These are phyloP conservation scores for rabbit (Oryctolagus cuniculus) DNA, from an alignment of 2,113 vertebrate species.

Conservation along the genomic window mOryCun1.1 NC_091433.1:113137501-113138000, in stretches of 20 bases:
- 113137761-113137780: slow-evolving; percentile 68
- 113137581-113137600: neutral
- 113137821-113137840: neutral
- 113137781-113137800: neutral
- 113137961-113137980: neutral
- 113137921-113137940: neutral
- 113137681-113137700: neutral
- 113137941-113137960: neutral
- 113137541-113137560: neutral
- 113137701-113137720: neutral
- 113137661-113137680: neutral
- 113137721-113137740: neutral
- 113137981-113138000: neutral
- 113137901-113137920: slow-evolving; percentile 7
- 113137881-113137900: neutral
- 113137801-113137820: neutral
- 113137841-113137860: slow-evolving; percentile 23
- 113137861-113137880: slow-evolving; percentile 26
- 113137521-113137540: neutral
- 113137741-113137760: slow-evolving; percentile 69
- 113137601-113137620: neutral
- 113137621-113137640: neutral
- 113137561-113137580: too few species aligned
- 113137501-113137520: neutral
- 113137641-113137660: neutral